phyloP scores from a whole-genome alignment of 2,888 invertebrate genomes.

The Tanypteryx hageni region DNA sequence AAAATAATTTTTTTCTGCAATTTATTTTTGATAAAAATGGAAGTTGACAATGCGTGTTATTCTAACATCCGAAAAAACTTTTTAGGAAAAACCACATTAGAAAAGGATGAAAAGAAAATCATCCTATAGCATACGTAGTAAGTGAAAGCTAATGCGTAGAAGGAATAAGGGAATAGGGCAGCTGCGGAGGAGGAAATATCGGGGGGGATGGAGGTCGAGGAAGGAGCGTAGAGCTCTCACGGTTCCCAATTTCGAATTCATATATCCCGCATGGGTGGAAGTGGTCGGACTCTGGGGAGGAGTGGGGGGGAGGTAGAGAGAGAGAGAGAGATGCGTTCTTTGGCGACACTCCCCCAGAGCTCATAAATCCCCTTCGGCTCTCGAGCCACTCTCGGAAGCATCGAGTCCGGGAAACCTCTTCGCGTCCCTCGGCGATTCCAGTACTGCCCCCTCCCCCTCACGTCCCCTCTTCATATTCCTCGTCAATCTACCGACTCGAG shows the following conservation, averaged over 20 bases:
- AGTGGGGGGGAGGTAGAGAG: neutral
- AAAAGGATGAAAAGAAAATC: too few species aligned
- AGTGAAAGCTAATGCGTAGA: too few species aligned
- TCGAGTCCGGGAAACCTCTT: neutral
- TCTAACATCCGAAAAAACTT: too few species aligned
- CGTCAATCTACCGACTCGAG: neutral
- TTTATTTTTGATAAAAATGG: too few species aligned
- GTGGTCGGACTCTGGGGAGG: too few species aligned
- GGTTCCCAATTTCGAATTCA: constrained; percentile 8
- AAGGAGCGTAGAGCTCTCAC: neutral
- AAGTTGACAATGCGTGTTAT: too few species aligned
- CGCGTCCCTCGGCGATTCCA: neutral
- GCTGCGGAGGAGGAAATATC: too few species aligned
- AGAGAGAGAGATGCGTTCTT: neutral
- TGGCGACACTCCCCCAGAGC: neutral
- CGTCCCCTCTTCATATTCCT: neutral
- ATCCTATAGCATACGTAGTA: too few species aligned
- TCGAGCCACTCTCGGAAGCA: too few species aligned
- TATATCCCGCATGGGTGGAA: neutral
- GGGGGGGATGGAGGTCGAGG: neutral
- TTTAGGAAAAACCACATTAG: too few species aligned
- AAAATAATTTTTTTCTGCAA: too few species aligned
- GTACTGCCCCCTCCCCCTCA: neutral
- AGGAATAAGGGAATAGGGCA: too few species aligned
- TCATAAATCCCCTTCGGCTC: neutral